Conservation (phyloP, 2,797 vertebrate genomes). For the Parambassis ranga region DNA sequence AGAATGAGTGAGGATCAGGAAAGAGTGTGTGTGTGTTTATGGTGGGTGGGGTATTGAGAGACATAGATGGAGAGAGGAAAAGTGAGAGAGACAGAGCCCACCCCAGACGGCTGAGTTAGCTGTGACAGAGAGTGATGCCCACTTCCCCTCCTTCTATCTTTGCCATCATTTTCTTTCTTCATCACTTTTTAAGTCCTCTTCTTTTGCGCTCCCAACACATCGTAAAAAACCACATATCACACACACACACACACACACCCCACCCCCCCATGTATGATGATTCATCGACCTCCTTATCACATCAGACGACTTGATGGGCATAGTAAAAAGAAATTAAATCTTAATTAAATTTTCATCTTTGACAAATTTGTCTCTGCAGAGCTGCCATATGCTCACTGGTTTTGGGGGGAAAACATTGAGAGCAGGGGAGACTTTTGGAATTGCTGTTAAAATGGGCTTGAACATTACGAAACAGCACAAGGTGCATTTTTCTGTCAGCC, state of each 20-base stretch:
- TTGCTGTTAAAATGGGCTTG: slow-evolving; percentile 45
- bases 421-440: slow-evolving; percentile 29
- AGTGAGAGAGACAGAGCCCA: slow-evolving; percentile 52
- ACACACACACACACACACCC: background rate
- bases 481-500: slow-evolving; percentile 51
- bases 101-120: slow-evolving; percentile 61
- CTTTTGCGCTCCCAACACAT: slow-evolving; percentile 1
- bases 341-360: slow-evolving; percentile 80
- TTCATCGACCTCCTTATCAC: slow-evolving; percentile 70
- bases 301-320: slow-evolving; percentile 72
- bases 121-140: slow-evolving; percentile 72
- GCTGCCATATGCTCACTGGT: slow-evolving; percentile 71
- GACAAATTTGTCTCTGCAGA: slow-evolving; percentile 73
- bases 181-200: slow-evolving; percentile 59
- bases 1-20: slow-evolving; percentile 56
- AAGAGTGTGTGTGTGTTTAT: background rate
- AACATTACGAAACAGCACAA: slow-evolving; percentile 50
- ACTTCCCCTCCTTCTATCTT: slow-evolving; percentile 55
- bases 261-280: slow-evolving; percentile 48
- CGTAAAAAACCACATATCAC: slow-evolving; percentile 26
- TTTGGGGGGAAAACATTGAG: slow-evolving; percentile 14
- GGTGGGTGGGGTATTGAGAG: background rate
- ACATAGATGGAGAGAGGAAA: slow-evolving; percentile 23
- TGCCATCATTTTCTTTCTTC: slow-evolving; percentile 47
- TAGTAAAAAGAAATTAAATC: slow-evolving; percentile 79